These are phyloP conservation scores for Martes martes DNA, from an alignment of 2,113 vertebrate species.

Conservation along the genomic window DNA sequence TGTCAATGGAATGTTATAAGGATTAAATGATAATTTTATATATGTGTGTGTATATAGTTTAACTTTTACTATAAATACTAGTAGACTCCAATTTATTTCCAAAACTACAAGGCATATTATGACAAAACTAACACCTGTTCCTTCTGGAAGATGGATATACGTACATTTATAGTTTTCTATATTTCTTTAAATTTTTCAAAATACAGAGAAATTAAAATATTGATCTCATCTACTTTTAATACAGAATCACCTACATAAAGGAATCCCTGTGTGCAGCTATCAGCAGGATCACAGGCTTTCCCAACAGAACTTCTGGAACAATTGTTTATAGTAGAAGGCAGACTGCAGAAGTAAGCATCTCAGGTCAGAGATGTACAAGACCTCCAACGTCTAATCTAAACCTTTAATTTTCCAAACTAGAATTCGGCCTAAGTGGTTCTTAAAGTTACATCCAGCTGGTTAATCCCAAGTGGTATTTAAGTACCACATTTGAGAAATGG, in stretches of 20 bases:
- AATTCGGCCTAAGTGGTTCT: neutral
- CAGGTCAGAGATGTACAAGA: neutral
- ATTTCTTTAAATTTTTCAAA: conserved; percentile 37
- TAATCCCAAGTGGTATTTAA: neutral
- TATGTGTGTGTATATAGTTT: neutral
- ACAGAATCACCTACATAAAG: neutral
- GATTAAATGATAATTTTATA: neutral
- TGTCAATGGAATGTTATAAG: neutral
- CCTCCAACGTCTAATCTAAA: neutral
- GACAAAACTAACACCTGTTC: conserved; percentile 15
- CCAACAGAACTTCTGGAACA: neutral
- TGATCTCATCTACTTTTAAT: neutral
- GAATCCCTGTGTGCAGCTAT: neutral
- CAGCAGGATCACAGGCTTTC: neutral
- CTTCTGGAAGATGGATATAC: neutral
- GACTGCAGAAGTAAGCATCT: neutral
- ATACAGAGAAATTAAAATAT: neutral
- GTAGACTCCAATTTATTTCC: conserved; percentile 37
- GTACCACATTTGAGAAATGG: neutral
- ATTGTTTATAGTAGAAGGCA: neutral
- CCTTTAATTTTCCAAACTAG: neutral
- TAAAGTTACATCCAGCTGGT: neutral
- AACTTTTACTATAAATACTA: conserved; percentile 23
- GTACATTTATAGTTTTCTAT: neutral
- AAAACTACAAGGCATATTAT: conserved; percentile 36